These are phyloP conservation scores for Dendrocopos noguchii DNA, from an alignment of 2,113 vertebrate genomes.

Conservation along the genomic window DNA sequence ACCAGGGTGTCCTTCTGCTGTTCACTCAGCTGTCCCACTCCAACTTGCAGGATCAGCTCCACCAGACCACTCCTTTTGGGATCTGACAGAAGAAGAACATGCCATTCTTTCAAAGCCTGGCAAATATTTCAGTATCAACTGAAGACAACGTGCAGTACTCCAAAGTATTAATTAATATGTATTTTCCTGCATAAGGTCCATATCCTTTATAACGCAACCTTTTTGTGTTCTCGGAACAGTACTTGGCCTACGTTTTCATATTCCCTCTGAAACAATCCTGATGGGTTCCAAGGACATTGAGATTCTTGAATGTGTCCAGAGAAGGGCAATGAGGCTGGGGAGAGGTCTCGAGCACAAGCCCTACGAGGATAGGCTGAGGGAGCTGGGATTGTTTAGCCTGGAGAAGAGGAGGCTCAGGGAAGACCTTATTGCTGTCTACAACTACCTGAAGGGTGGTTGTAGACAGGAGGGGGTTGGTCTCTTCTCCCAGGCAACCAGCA, in stretches of 20 bases:
- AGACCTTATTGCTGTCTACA: too few relatives aligned
- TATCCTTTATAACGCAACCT: background rate
- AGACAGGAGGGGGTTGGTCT: too few relatives aligned
- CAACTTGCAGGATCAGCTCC: constrained; percentile 90
- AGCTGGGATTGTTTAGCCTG: too few relatives aligned
- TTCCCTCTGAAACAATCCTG: background rate
- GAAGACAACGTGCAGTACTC: background rate
- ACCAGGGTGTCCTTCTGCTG: constrained; percentile 86
- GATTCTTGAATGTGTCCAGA: too few relatives aligned
- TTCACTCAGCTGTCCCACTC: constrained; percentile 80
- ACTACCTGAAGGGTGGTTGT: too few relatives aligned
- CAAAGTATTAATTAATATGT: background rate
- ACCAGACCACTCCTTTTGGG: constrained; percentile 81
- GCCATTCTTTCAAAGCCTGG: background rate
- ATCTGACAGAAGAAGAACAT: constrained; percentile 44
- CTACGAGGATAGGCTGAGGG: too few relatives aligned
- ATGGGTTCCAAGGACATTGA: background rate
- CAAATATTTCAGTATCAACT: background rate
- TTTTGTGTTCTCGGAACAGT: background rate
- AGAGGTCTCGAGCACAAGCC: too few relatives aligned
- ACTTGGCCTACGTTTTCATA: background rate
- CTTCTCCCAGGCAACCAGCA: too few relatives aligned
- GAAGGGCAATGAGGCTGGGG: too few relatives aligned
- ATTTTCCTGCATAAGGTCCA: background rate
- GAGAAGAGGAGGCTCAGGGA: too few relatives aligned